These are phyloP conservation scores for Periophthalmus modestus DNA, from an alignment of 2,113 vertebrate genomes.

Conservation along the genomic window DNA sequence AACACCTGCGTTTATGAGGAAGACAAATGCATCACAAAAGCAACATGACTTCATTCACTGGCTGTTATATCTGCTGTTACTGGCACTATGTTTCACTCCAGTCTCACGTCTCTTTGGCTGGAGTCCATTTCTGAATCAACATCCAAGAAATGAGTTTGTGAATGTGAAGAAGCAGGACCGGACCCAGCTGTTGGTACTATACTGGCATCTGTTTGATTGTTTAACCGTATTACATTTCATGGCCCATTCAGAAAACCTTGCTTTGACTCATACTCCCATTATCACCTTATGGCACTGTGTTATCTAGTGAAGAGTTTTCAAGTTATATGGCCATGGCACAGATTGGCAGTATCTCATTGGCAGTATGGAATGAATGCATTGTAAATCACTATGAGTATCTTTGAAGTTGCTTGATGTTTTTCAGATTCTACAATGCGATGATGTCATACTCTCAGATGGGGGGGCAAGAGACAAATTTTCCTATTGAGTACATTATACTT, in stretches of 20 bases:
- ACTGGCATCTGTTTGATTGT: conserved; percentile 21
- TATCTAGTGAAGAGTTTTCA: too few relatives aligned
- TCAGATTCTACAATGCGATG: too few relatives aligned
- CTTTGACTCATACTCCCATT: background rate
- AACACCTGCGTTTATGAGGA: conserved; percentile 46
- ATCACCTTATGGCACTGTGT: background rate
- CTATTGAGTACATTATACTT: too few relatives aligned
- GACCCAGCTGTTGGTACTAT: conserved; percentile 32
- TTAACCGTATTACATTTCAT: background rate
- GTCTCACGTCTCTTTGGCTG: conserved; percentile 57
- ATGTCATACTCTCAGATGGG: too few relatives aligned
- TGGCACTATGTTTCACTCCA: conserved; percentile 55
- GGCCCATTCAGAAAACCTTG: background rate
- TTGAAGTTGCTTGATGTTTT: too few relatives aligned
- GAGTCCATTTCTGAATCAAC: conserved; percentile 65
- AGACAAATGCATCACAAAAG: conserved; percentile 28
- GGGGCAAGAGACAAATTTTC: too few relatives aligned
- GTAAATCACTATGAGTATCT: background rate
- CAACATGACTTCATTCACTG: conserved; percentile 39
- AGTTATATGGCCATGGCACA: too few relatives aligned
- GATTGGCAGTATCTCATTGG: background rate
- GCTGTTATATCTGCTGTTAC: conserved; percentile 57
- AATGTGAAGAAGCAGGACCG: conserved; percentile 41
- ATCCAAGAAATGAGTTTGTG: conserved; percentile 60
- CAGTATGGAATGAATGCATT: background rate